These are phyloP conservation scores for Axis porcinus DNA, from an alignment of 2,113 vertebrate genomes.

Conservation along the genomic window DNA sequence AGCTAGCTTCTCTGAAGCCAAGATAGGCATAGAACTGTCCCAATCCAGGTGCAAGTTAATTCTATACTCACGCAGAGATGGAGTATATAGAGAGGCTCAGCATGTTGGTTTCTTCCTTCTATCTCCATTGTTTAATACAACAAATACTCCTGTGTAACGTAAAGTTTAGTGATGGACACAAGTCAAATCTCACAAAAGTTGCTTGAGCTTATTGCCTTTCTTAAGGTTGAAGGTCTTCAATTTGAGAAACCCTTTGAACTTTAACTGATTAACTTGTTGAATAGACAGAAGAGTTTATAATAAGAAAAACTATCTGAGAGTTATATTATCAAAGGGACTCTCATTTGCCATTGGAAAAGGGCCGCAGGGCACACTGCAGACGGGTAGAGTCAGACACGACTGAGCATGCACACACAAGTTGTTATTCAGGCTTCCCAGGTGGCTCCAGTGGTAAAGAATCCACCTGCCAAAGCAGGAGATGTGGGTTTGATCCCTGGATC, in stretches of 20 bases:
- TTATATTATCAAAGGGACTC: background rate
- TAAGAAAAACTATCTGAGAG: background rate
- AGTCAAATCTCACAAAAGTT: background rate
- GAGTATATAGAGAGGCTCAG: background rate
- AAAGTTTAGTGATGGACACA: background rate
- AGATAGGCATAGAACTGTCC: background rate
- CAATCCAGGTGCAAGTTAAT: background rate
- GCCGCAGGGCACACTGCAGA: background rate
- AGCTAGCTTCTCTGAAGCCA: background rate
- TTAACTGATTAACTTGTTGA: constrained; percentile 35
- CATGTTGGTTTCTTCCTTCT: background rate
- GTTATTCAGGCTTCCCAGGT: background rate
- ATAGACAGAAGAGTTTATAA: background rate
- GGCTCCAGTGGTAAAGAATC: background rate
- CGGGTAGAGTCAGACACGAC: background rate
- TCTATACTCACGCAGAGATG: background rate
- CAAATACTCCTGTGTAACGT: background rate
- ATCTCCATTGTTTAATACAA: background rate
- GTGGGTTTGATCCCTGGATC: background rate
- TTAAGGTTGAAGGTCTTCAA: background rate
- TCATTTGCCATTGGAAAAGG: background rate
- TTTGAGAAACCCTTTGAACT: constrained; percentile 4
- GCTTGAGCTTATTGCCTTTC: background rate
- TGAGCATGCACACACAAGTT: background rate
- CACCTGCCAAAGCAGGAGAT: background rate